Evolutionary conservation across 2,797 vertebrate genomes (phyloP), one percentile per base, ranked within the genome.

Genomic region (Sardinella longiceps): DNA sequence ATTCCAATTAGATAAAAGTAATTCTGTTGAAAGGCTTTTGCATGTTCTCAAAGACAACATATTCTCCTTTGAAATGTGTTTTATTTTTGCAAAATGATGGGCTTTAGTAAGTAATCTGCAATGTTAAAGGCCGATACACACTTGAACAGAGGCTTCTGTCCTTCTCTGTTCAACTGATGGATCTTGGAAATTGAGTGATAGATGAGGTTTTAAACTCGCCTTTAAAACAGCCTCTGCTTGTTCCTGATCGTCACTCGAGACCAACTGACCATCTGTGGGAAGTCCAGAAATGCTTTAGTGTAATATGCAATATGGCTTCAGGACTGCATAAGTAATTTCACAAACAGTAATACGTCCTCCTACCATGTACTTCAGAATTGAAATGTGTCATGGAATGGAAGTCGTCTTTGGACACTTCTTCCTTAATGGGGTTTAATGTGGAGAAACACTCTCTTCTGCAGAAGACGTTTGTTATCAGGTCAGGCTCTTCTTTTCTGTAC

Each of bases 221-320:
- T 92, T 91, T 83, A 90, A 60, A 39, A 92, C 90, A 12, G 91
- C 91, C 82, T 92, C 87, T 50, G 87, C 80, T n/a, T 92, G 91
- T 81, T 92, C 91, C 1, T 89, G 81, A 30, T 89, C 87, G 6
- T 86, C 87, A 4, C 58, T 45, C 45, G 81, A 37, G 33, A 77
- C 85, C 33, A 85, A 46, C 46, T 81, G 85, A 25, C 58, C 86
- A 30, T 85, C 91, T 91, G 89, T 37, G 3, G 11, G 86, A 14
- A 23, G 30, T 48, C 39, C 20, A 53, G 25, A 53, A 37, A 74
- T 12, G 39, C 25, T 45, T 23, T 48, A 48, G 46, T 48, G 46
- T 48, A 1, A 48, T 84, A 20, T 11, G 43, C 30, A 30, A 77
- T 48, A 20, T 10, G 56, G 9, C n/a, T n/a, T 25, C n/a, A 25